Conservation (phyloP, 1,140 invertebrate species). For the Hirudo medicinalis region DNA sequence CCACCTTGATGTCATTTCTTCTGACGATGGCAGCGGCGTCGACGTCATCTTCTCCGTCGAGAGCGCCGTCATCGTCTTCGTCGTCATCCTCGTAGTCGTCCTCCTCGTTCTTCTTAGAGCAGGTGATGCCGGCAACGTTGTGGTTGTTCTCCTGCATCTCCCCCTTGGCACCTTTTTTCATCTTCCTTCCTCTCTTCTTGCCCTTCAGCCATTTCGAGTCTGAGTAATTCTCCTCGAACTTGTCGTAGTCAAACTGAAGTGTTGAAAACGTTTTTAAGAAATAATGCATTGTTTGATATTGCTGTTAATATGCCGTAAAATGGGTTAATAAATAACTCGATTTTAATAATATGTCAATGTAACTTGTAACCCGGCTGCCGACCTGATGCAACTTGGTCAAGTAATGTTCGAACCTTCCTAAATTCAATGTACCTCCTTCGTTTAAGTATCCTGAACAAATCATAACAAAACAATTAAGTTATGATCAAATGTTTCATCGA, state of each 20-base stretch:
- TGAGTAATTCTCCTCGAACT: conserved; percentile 67
- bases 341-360: not conserved
- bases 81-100: conserved; percentile 29
- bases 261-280: no score
- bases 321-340: not conserved
- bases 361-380: conserved; percentile 4
- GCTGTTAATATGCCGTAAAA: not conserved
- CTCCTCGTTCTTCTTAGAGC: conserved; percentile 36
- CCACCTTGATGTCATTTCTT: not conserved
- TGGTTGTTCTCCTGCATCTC: not conserved
- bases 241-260: conserved; percentile 59
- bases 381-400: conserved; percentile 49
- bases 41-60: conserved; percentile 25
- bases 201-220: conserved; percentile 71
- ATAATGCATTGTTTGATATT: not conserved
- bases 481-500: no score
- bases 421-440: conserved; percentile 68
- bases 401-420: conserved; percentile 72
- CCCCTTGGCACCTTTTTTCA: not conserved
- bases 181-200: conserved; percentile 49
- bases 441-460: conserved; percentile 69
- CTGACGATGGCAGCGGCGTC: not conserved
- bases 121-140: not conserved
- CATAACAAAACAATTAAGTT: not conserved
- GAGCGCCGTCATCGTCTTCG: no score